These are phyloP conservation scores for Hyla sarda DNA, from an alignment of 2,113 vertebrate genomes.

Conservation along the genomic window DNA sequence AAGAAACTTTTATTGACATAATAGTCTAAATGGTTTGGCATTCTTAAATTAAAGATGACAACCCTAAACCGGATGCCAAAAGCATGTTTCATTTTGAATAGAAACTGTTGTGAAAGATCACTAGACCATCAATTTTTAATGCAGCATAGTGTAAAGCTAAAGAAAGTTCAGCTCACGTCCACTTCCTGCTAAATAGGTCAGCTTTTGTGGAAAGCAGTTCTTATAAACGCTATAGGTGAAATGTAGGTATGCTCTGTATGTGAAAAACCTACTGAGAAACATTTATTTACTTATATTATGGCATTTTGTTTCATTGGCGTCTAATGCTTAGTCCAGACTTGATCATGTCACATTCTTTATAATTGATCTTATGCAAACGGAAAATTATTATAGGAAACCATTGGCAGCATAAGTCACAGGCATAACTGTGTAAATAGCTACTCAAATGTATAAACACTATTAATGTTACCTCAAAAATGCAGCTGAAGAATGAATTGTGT, in stretches of 20 bases:
- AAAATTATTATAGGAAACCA: conserved; percentile 35
- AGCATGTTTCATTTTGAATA: conserved; percentile 58
- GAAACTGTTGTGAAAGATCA: conserved; percentile 56
- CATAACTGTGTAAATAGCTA: conserved; percentile 48
- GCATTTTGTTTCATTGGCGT: not conserved
- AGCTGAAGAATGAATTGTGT: conserved; percentile 19
- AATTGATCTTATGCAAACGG: not conserved
- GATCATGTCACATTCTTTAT: not conserved
- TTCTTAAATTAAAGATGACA: conserved; percentile 57
- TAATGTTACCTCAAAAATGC: conserved; percentile 36
- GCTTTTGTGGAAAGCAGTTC: conserved; percentile 6
- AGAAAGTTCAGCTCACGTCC: conserved; percentile 51
- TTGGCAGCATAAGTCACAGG: conserved; percentile 25
- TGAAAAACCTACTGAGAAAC: not conserved
- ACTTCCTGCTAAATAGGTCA: conserved; percentile 52
- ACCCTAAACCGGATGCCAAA: conserved; percentile 50
- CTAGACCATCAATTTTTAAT: conserved; percentile 59
- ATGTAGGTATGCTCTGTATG: not conserved
- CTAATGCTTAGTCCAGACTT: not conserved
- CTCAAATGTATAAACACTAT: conserved; percentile 28
- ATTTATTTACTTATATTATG: not conserved
- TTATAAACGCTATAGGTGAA: conserved; percentile 33
- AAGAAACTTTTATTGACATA: conserved; percentile 57
- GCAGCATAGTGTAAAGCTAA: conserved; percentile 43
- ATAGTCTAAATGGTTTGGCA: conserved; percentile 42